These are phyloP conservation scores for Machimus atricapillus DNA, from an alignment of 2,888 invertebrate genomes.

Conservation along the genomic window DNA sequence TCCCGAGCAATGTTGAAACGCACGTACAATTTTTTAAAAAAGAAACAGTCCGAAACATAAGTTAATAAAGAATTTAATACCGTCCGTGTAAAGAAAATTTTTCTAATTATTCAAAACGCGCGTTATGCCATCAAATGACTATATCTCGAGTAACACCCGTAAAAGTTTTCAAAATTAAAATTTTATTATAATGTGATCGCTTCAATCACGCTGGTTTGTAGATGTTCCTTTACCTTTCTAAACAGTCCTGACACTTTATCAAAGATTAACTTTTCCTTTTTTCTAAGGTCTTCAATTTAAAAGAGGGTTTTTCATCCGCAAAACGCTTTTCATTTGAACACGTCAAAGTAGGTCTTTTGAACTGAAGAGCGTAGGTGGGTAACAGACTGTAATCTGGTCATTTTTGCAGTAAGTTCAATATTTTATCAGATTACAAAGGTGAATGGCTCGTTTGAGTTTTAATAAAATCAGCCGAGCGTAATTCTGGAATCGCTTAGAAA, in stretches of 20 bases:
- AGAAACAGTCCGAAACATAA: too few relatives aligned
- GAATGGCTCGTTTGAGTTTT: neutral
- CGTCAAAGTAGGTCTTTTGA: neutral
- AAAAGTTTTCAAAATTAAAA: too few relatives aligned
- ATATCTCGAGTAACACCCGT: too few relatives aligned
- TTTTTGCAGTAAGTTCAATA: neutral
- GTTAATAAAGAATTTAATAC: too few relatives aligned
- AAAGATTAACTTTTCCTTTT: neutral
- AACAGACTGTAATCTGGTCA: neutral
- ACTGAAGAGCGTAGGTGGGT: neutral
- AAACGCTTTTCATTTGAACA: neutral
- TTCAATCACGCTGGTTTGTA: too few relatives aligned
- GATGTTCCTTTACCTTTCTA: neutral
- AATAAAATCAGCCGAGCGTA: neutral
- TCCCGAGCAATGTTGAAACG: too few relatives aligned
- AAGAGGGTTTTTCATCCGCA: neutral
- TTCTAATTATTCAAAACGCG: too few relatives aligned
- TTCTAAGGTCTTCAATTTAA: neutral
- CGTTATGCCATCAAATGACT: too few relatives aligned
- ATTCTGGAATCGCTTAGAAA: neutral
- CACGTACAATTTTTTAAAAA: too few relatives aligned
- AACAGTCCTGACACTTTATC: neutral
- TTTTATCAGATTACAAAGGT: neutral
- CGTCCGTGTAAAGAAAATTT: too few relatives aligned
- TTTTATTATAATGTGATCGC: too few relatives aligned